Conservation (phyloP, 2,888 invertebrate species). For the Rotaria macrura region DNA sequence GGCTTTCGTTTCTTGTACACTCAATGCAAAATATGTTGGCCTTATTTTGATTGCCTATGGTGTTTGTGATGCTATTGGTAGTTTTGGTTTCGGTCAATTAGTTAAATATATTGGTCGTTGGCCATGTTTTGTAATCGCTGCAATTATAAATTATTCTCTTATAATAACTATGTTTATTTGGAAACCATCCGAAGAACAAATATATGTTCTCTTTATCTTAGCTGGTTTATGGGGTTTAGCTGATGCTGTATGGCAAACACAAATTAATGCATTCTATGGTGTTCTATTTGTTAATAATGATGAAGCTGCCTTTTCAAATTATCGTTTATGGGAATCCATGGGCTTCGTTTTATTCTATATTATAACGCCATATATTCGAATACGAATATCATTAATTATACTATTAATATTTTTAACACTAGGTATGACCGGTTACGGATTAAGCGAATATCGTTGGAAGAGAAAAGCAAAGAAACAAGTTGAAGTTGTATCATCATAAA, state of each 20-base stretch:
- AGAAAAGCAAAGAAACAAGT: not conserved
- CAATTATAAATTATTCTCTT: constrained; percentile 38
- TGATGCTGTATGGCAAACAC: constrained; percentile 75
- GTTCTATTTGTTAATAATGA: constrained; percentile 71
- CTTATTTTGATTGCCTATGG: constrained; percentile 47
- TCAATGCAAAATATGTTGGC: constrained; percentile 46
- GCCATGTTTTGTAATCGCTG: constrained; percentile 42
- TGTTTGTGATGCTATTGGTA: constrained; percentile 44
- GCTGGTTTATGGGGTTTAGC: constrained; percentile 86
- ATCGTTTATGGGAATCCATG: constrained; percentile 77
- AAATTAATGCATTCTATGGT: constrained; percentile 63
- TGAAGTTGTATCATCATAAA: not conserved
- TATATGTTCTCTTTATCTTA: constrained; percentile 62
- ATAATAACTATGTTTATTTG: constrained; percentile 39
- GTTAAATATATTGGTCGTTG: constrained; percentile 44
- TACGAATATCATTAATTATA: constrained; percentile 53
- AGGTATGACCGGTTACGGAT: constrained; percentile 25
- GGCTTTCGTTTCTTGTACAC: constrained; percentile 43
- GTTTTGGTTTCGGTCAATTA: constrained; percentile 42
- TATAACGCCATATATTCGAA: constrained; percentile 67
- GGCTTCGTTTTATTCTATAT: constrained; percentile 77
- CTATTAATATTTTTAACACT: constrained; percentile 23
- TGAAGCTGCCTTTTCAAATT: constrained; percentile 82
- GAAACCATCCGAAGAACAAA: constrained; percentile 36
- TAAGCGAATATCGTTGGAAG: not conserved